Base-by-base conservation (phyloP, 2,888 invertebrate species). In the Agonopterix alstromeriana region DNA sequence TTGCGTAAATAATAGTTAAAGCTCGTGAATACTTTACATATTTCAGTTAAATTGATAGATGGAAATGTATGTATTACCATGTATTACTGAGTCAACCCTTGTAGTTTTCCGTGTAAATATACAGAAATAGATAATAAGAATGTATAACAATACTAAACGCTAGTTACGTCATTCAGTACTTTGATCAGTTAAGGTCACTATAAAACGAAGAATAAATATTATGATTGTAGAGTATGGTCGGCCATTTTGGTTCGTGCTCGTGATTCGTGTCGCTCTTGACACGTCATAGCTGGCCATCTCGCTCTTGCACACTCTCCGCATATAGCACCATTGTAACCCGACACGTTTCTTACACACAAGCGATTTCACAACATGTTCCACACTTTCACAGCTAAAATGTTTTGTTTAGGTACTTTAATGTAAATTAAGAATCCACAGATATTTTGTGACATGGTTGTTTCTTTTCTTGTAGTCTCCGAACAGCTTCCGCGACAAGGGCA, bases 321-420 rank as follows among this genome's bases (percentile, higher is more conserved):
- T 88, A 88, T 88, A 88, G 88, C 88, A 88, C 88, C 88, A 87
- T 86, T 88, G 88, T 87, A 88, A 88, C 77, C 86, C 83, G 88
- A 88, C 85, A 88, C 87, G 87, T 82, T 83, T 87, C 82, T 74
- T 82, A 80, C 77, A 84, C 88, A 86, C 86, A 83, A 81, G 80
- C 84, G 82, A 88, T 88, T 88, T 88, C 88, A 88, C 88, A 88
- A 88, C 86, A 86, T 79, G 73, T 77, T 83, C 78, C 77, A 82
- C 85, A 88, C 88, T 88, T 88, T 88, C 88, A 89, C 88, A 87
- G 78, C 71, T 83, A 82, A 83, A 87, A 84, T 82, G 82, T 86
- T 82, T 84, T 83, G 78, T 81, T 82, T 42, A 61, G 65, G 63
- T 60, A 27, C 27, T 27, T 27, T 27, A 60, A 52, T 77, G 73